A percentile compares a stretch with the other conserved stretches of the same genome.
phyloP scores from a whole-genome alignment of 1,140 invertebrate species.

The Wasmannia auropunctata region DNA sequence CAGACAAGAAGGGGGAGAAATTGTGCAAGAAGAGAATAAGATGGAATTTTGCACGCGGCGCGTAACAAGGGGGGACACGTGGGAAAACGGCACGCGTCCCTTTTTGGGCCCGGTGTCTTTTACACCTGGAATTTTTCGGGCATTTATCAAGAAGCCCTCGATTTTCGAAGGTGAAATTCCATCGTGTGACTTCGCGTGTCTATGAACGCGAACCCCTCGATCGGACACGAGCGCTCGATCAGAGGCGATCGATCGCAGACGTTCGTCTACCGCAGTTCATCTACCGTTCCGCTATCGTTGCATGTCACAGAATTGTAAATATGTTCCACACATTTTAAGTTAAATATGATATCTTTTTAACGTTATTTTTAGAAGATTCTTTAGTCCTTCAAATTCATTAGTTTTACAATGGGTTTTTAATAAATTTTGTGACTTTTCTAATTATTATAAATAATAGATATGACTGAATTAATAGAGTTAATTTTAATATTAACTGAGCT shows the following conservation, averaged over 20 bases:
- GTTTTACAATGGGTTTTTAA: neutral
- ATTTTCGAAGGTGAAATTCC: conserved; percentile 52
- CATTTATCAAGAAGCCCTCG: conserved; percentile 64
- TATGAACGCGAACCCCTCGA: conserved; percentile 28
- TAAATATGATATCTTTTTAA: neutral
- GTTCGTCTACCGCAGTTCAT: neutral
- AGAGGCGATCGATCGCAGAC: conserved; percentile 44
- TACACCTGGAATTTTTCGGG: conserved; percentile 77
- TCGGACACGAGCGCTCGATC: conserved; percentile 42
- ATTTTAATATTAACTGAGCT: neutral
- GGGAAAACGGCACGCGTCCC: conserved; percentile 82
- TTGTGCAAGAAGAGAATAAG: conserved; percentile 71
- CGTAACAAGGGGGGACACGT: conserved; percentile 74
- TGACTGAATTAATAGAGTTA: neutral
- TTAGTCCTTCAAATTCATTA: neutral
- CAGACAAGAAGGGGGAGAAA: conserved; percentile 44
- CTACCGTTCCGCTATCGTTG: neutral
- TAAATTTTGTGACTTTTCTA: neutral
- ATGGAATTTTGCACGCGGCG: conserved; percentile 69
- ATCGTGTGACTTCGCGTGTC: conserved; percentile 71
- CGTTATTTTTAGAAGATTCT: neutral
- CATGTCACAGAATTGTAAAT: neutral
- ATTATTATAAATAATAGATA: neutral
- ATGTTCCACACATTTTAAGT: neutral
- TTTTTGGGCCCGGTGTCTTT: conserved; percentile 71